Evolutionary conservation across 1,140 invertebrate genomes (phyloP).

Genomic region (Andrena cerasifolii): DNA sequence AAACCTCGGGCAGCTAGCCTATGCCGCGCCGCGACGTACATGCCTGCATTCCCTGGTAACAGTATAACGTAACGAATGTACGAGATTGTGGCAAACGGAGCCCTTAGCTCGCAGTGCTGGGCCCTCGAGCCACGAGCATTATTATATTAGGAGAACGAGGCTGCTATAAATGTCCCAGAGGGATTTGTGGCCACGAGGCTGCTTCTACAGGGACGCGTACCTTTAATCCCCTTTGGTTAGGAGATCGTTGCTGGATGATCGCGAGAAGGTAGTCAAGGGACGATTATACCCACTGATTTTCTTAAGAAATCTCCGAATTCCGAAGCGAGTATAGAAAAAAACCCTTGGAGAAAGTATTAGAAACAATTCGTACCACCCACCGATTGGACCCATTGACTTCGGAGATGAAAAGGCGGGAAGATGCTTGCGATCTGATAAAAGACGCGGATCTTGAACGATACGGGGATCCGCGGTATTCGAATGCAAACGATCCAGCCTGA

Average conservation of each 20-base stretch:
- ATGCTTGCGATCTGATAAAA: background rate
- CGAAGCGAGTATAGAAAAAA: too few species aligned
- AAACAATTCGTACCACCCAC: too few species aligned
- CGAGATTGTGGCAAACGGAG: slow-evolving; percentile 14
- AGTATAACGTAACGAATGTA: slow-evolving; percentile 16
- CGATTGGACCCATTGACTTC: background rate
- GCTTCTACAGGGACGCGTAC: background rate
- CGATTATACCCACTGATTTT: too few species aligned
- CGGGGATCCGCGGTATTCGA: background rate
- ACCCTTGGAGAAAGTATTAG: too few species aligned
- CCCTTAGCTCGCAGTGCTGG: background rate
- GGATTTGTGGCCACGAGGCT: slow-evolving; percentile 6
- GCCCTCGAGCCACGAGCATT: background rate
- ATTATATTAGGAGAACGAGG: background rate
- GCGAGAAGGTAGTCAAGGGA: too few species aligned
- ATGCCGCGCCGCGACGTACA: background rate
- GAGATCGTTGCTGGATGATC: too few species aligned
- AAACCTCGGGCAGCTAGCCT: background rate
- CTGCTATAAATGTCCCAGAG: slow-evolving; percentile 2
- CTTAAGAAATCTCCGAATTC: too few species aligned
- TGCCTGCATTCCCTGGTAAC: slow-evolving; percentile 1
- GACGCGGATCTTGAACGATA: background rate
- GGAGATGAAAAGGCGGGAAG: background rate
- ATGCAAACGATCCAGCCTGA: slow-evolving; percentile 3
- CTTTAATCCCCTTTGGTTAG: background rate